Evolutionary conservation across 2,888 invertebrate species (phyloP).

Genomic region (Drosophila anomelani): DNA sequence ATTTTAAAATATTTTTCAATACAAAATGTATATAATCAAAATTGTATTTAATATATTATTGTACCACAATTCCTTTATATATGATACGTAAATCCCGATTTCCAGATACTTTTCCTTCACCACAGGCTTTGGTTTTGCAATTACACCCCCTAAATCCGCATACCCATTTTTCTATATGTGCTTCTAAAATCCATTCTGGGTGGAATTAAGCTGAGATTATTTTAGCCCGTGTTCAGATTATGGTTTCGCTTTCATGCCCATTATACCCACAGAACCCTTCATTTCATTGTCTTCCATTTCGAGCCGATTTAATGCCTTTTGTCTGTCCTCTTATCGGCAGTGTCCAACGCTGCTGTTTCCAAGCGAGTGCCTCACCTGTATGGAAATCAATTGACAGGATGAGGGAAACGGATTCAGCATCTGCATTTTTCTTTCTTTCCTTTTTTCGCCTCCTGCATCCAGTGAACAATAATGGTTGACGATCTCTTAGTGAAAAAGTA

Average conservation of each 20-base stretch:
- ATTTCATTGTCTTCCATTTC: slow-evolving; percentile 44
- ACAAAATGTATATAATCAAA: too few relatives aligned
- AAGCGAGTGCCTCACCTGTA: slow-evolving; percentile 61
- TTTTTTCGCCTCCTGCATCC: background rate
- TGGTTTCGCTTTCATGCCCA: slow-evolving; percentile 22
- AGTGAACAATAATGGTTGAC: background rate
- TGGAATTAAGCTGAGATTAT: slow-evolving; percentile 10
- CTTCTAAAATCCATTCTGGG: background rate
- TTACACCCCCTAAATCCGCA: background rate
- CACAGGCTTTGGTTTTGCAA: background rate
- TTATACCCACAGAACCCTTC: slow-evolving; percentile 25
- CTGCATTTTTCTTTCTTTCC: background rate
- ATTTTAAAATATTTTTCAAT: too few relatives aligned
- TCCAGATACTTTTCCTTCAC: background rate
- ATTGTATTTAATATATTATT: too few relatives aligned
- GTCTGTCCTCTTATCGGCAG: slow-evolving; percentile 61
- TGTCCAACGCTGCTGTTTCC: slow-evolving; percentile 62
- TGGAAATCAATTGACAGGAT: slow-evolving; percentile 64
- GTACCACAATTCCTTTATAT: background rate
- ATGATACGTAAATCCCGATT: background rate
- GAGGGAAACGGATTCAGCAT: slow-evolving; percentile 19
- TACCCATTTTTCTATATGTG: background rate
- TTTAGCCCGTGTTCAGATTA: slow-evolving; percentile 25
- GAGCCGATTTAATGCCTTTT: slow-evolving; percentile 50
- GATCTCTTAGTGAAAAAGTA: slow-evolving; percentile 10